Conservation (phyloP, 2,888 invertebrate species). For the Cerastis rubricosa region DNA sequence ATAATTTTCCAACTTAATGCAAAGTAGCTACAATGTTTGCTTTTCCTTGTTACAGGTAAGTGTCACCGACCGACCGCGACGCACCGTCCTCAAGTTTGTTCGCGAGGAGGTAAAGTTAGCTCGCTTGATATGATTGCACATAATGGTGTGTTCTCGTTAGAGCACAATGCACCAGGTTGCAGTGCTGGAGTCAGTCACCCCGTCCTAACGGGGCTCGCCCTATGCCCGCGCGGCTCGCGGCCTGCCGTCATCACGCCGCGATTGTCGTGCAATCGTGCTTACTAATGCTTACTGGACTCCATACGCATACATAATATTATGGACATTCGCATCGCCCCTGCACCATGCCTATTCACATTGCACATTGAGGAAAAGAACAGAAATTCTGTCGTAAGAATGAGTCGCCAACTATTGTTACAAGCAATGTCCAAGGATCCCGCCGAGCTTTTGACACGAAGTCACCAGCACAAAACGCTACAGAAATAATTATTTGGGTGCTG, state of each 20-base stretch:
- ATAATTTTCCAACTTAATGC: slow-evolving; percentile 18
- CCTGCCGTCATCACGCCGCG: slow-evolving; percentile 85
- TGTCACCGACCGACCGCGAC: slow-evolving; percentile 50
- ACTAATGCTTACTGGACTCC: slow-evolving; percentile 84
- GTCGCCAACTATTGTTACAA: slow-evolving; percentile 58
- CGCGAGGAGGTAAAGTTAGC: slow-evolving; percentile 78
- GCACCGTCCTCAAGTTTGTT: slow-evolving; percentile 48
- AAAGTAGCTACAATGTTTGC: slow-evolving; percentile 45
- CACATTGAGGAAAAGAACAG: slow-evolving; percentile 60
- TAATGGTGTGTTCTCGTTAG: slow-evolving; percentile 89
- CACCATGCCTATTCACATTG: slow-evolving; percentile 68
- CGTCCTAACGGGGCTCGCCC: slow-evolving; percentile 90
- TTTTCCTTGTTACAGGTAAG: slow-evolving; percentile 86
- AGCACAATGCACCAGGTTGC: slow-evolving; percentile 91
- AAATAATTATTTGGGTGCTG: slow-evolving; percentile 60
- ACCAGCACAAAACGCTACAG: slow-evolving; percentile 71
- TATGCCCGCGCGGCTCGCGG: slow-evolving; percentile 78
- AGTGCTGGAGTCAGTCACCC: slow-evolving; percentile 89
- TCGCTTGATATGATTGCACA: slow-evolving; percentile 85
- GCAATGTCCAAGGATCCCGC: slow-evolving; percentile 79
- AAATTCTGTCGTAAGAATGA: slow-evolving; percentile 58
- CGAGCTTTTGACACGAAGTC: slow-evolving; percentile 71
- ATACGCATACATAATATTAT: slow-evolving; percentile 78
- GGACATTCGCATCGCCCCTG: slow-evolving; percentile 71
- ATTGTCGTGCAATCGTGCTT: slow-evolving; percentile 85